phyloP scores from a whole-genome alignment of 37 sponge, comb jelly and placozoan species.

The Crambe crambe region DNA sequence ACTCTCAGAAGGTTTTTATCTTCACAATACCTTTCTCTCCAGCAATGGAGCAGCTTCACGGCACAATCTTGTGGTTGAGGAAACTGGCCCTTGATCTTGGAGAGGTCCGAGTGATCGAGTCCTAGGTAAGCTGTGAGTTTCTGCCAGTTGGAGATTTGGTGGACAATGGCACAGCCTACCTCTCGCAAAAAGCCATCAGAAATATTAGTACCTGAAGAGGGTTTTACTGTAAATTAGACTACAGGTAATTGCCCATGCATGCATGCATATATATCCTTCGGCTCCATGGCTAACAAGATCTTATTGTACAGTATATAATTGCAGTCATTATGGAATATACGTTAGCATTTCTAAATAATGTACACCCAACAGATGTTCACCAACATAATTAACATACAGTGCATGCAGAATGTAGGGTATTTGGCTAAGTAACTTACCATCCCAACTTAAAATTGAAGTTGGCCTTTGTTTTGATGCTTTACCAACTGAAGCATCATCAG shows the following conservation, averaged over 20 bases:
- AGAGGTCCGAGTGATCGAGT: background rate
- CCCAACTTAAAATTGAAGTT: conserved; percentile 9
- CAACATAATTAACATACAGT: background rate
- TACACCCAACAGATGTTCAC: background rate
- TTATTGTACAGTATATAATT: no score
- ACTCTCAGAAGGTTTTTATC: background rate
- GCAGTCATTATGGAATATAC: no score
- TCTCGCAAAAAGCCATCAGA: conserved; percentile 9
- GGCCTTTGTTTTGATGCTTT: background rate
- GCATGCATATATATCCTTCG: no score
- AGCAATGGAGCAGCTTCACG: conserved; percentile 10
- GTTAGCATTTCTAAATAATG: no score
- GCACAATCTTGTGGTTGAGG: conserved; percentile 15
- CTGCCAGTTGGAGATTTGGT: background rate
- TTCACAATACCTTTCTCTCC: conserved; percentile 16
- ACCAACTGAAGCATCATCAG: background rate
- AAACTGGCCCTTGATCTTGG: background rate
- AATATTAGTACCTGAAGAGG: background rate
- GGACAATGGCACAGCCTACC: conserved; percentile 1
- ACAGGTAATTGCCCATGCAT: background rate
- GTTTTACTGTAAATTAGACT: background rate
- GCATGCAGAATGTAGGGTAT: no score
- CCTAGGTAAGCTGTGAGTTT: conserved; percentile 17
- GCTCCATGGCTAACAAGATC: no score
- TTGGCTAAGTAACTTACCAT: conserved; percentile 17